phyloP scores from a whole-genome alignment of 2,888 invertebrate species.

The Polymixis flavicincta region DNA sequence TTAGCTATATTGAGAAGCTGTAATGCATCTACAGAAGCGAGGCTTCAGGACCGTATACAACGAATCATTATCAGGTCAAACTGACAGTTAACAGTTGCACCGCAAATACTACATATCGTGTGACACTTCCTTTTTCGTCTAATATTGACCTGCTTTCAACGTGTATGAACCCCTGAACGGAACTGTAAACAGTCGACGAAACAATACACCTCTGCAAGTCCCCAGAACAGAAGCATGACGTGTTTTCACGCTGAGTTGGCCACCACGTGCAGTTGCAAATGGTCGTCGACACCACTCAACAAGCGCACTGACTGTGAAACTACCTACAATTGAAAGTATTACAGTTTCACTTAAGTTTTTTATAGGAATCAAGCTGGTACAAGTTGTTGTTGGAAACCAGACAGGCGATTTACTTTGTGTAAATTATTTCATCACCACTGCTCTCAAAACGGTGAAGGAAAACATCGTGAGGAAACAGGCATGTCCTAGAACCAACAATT shows the following conservation, averaged over 20 bases:
- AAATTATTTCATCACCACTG: no score
- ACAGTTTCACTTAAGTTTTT: constrained; percentile 19
- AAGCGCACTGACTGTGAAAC: constrained; percentile 45
- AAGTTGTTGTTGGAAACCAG: no score
- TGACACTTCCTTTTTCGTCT: not conserved
- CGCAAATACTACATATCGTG: not conserved
- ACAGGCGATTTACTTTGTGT: no score
- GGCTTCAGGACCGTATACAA: not conserved
- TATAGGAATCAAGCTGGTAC: not conserved
- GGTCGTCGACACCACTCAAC: constrained; percentile 39
- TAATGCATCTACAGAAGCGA: not conserved
- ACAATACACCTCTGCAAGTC: constrained; percentile 13
- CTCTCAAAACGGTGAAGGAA: no score
- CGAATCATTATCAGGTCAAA: not conserved
- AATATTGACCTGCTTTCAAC: not conserved
- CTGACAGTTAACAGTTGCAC: not conserved
- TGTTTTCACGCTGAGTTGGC: constrained; percentile 28
- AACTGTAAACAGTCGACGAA: constrained; percentile 11
- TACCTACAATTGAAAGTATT: constrained; percentile 50
- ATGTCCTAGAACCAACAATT: no score
- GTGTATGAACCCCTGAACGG: not conserved
- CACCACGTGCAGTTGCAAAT: constrained; percentile 36
- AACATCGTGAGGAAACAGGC: no score
- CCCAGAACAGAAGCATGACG: constrained; percentile 32
- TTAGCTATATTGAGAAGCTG: not conserved